These are phyloP conservation scores for Styela plicata DNA, from an alignment of 23 tunicate species.

Conservation along the genomic window DNA sequence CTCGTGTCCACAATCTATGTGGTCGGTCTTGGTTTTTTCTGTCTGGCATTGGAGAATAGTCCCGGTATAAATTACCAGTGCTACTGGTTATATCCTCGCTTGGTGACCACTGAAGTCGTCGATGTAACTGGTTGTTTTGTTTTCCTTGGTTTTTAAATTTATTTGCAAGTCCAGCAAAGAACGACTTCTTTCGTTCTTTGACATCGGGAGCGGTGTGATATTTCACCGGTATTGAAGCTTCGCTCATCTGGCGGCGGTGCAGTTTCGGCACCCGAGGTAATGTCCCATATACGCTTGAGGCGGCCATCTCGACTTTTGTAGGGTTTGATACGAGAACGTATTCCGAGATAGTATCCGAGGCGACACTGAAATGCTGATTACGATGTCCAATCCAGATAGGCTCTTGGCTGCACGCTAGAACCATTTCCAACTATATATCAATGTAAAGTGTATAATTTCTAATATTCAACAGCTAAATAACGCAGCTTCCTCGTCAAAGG, in stretches of 20 bases:
- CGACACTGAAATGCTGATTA: background rate
- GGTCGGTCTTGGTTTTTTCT: background rate
- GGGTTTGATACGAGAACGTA: constrained; percentile 22
- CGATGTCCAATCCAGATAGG: constrained; percentile 10
- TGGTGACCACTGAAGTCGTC: constrained; percentile 12
- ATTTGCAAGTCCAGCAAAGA: constrained; percentile 26
- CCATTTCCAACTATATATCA: no score
- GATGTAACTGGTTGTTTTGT: background rate
- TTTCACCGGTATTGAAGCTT: constrained; percentile 25
- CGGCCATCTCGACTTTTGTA: constrained; percentile 25
- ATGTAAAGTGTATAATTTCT: no score
- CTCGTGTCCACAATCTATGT: constrained; percentile 13
- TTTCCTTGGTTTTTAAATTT: constrained; percentile 11
- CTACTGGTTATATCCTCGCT: constrained; percentile 20
- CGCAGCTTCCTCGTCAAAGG: background rate
- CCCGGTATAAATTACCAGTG: constrained; percentile 7
- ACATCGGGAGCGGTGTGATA: constrained; percentile 13
- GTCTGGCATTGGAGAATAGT: background rate
- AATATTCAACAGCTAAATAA: background rate
- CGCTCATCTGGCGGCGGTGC: constrained; percentile 26
- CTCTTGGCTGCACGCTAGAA: constrained; percentile 11
- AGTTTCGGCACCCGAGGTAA: constrained; percentile 25
- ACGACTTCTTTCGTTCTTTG: constrained; percentile 27
- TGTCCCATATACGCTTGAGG: constrained; percentile 34
- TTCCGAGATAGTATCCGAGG: constrained; percentile 8